Evolutionary conservation across 2,888 invertebrate species (phyloP).

Genomic region (Tethea ocularis): DNA sequence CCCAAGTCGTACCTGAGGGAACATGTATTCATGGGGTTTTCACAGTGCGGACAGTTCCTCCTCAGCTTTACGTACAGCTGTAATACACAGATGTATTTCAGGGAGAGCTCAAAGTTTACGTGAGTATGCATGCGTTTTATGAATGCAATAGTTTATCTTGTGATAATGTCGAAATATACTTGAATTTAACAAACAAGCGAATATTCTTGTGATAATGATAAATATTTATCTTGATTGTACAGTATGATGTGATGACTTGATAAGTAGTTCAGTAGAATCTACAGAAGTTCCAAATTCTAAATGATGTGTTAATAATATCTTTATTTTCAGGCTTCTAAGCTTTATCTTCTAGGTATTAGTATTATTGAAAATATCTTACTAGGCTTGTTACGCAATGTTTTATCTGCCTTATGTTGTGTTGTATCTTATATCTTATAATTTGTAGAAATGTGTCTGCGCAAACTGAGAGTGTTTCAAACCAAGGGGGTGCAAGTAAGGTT

Average conservation of each 20-base stretch:
- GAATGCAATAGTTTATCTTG: slow-evolving; percentile 12
- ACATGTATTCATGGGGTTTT: slow-evolving; percentile 97
- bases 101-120: slow-evolving; percentile 78
- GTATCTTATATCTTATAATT: too few relatives aligned
- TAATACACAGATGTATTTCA: slow-evolving; percentile 81
- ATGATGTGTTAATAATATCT: too few relatives aligned
- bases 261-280: too few relatives aligned
- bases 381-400: too few relatives aligned
- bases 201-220: neutral
- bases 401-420: too few relatives aligned
- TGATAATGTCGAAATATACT: neutral
- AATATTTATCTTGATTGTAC: neutral
- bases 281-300: too few relatives aligned
- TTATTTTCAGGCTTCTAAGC: too few relatives aligned
- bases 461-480: too few relatives aligned
- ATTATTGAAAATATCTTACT: too few relatives aligned
- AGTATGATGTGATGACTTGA: neutral
- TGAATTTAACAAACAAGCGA: neutral
- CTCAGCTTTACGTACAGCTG: slow-evolving; percentile 91
- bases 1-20: slow-evolving; percentile 85
- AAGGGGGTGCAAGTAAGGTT: too few relatives aligned
- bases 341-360: too few relatives aligned
- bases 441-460: too few relatives aligned
- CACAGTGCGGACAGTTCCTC: slow-evolving; percentile 96
- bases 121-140: slow-evolving; percentile 43